These are phyloP conservation scores for Heterodera carotae DNA, from an alignment of 1,140 invertebrate genomes.

Conservation along the genomic window DNA sequence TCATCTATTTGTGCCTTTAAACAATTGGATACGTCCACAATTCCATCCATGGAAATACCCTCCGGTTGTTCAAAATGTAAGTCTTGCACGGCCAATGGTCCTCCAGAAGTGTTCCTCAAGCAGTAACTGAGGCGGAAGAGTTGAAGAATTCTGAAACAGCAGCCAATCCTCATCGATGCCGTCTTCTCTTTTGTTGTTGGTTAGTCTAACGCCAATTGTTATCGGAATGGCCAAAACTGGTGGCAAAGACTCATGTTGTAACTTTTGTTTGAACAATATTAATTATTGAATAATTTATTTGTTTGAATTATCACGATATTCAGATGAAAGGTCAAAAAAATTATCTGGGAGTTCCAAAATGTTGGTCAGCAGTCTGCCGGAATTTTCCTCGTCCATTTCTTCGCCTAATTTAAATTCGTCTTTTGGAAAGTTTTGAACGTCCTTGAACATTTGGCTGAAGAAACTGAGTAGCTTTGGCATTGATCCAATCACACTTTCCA, in stretches of 20 bases:
- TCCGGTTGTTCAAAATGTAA: background rate
- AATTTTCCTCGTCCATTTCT: slow-evolving; percentile 16
- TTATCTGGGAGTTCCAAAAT: slow-evolving; percentile 19
- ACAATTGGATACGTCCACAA: background rate
- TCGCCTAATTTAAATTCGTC: slow-evolving; percentile 26
- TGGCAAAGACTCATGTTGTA: background rate
- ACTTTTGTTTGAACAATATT: background rate
- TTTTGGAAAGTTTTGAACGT: slow-evolving; percentile 22
- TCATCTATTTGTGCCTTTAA: background rate
- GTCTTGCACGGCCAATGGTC: background rate
- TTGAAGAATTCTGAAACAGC: background rate
- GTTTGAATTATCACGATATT: background rate
- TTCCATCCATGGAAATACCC: background rate
- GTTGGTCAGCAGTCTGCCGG: slow-evolving; percentile 13
- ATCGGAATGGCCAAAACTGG: slow-evolving; percentile 7
- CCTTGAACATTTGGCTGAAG: slow-evolving; percentile 28
- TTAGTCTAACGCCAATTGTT: slow-evolving; percentile 12
- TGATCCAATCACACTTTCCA: slow-evolving; percentile 29
- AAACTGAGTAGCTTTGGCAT: slow-evolving; percentile 25
- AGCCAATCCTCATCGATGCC: background rate
- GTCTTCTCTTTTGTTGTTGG: background rate
- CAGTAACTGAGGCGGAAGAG: background rate
- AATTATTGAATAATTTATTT: background rate
- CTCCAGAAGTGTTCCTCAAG: slow-evolving; percentile 11
- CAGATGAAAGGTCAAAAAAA: slow-evolving; percentile 11